Evolutionary conservation across 2,888 invertebrate genomes (phyloP).

Genomic region (Philhelius pedissequus): DNA sequence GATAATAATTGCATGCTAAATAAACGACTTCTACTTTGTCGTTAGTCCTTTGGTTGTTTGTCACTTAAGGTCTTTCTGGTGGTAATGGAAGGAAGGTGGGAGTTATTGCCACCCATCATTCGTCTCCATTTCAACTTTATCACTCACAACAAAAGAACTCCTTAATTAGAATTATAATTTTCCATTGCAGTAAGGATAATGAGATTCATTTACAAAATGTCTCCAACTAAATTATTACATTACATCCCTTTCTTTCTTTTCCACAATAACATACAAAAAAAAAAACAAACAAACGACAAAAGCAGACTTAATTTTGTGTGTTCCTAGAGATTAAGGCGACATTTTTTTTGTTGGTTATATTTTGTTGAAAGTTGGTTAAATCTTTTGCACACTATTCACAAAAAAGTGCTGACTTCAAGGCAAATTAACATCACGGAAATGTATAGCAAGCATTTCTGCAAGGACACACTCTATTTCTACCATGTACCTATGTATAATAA

Average conservation of each 20-base stretch:
- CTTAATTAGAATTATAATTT: slow-evolving; percentile 17
- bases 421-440: slow-evolving; percentile 7
- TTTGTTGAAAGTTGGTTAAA: background rate
- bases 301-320: background rate
- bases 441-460: background rate
- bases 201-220: background rate
- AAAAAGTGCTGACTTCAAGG: slow-evolving; percentile 3
- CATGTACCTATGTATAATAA: no score
- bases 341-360: background rate
- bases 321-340: background rate
- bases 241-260: background rate
- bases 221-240: background rate
- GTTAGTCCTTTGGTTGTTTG: background rate
- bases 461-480: background rate
- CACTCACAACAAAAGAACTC: slow-evolving; percentile 1
- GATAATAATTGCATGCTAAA: slow-evolving; percentile 35
- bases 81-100: no score
- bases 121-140: background rate
- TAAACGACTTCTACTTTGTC: background rate
- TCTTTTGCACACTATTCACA: background rate
- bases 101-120: background rate
- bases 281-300: background rate
- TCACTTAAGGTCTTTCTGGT: no score
- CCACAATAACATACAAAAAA: background rate
- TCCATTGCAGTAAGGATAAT: background rate